These are phyloP conservation scores for Cepphus grylle DNA, from an alignment of 2,113 vertebrate genomes.

Conservation along the genomic window DNA sequence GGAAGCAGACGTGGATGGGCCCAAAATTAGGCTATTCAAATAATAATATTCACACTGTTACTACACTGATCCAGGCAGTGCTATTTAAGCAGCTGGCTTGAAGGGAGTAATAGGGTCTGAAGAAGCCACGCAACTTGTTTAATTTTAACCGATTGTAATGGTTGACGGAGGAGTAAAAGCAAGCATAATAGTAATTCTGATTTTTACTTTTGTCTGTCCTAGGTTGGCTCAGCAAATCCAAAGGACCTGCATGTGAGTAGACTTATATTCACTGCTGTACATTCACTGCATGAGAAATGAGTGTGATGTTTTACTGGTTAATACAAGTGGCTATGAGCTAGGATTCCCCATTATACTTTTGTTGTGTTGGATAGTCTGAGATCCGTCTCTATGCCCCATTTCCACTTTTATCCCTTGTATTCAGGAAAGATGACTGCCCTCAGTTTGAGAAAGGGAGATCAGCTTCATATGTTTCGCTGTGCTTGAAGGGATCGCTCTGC, in stretches of 20 bases:
- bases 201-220: background rate
- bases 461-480: background rate
- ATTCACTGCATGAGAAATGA: background rate
- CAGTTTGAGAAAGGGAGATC: background rate
- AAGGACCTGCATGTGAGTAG: constrained; percentile 47
- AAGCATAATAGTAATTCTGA: background rate
- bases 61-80: background rate
- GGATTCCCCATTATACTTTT: background rate
- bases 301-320: background rate
- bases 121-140: background rate
- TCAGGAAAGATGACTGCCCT: background rate
- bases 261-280: background rate
- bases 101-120: background rate
- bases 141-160: background rate
- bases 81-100: background rate
- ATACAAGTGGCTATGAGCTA: background rate
- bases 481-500: background rate
- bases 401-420: background rate
- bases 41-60: background rate
- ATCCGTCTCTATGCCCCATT: background rate
- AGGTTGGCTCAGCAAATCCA: constrained; percentile 43
- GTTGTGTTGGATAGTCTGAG: background rate
- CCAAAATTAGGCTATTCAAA: background rate
- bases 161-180: background rate
- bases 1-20: background rate